These are phyloP conservation scores for Dolomedes plantarius DNA, from an alignment of 2,888 invertebrate genomes.

Conservation along the genomic window DNA sequence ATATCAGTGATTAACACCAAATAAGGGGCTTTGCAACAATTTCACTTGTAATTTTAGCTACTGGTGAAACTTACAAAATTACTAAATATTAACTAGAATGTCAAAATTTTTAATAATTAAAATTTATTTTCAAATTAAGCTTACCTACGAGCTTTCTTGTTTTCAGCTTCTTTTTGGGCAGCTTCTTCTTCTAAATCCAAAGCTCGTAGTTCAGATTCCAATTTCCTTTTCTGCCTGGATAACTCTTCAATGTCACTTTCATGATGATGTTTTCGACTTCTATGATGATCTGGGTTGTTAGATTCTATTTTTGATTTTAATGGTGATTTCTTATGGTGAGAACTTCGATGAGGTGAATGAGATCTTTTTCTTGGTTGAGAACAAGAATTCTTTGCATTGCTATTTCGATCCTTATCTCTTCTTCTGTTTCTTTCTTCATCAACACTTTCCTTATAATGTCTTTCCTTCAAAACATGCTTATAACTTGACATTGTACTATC, in stretches of 20 bases:
- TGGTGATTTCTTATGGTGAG: neutral
- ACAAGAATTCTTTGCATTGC: neutral
- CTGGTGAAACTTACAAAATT: too few relatives aligned
- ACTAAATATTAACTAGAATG: too few relatives aligned
- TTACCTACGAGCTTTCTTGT: conserved; percentile 28
- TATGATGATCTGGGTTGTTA: neutral
- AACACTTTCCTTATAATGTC: conserved; percentile 1
- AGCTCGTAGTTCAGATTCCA: conserved; percentile 48
- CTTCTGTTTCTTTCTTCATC: conserved; percentile 1
- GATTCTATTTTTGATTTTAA: neutral
- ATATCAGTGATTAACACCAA: too few relatives aligned
- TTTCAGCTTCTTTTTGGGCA: conserved; percentile 25
- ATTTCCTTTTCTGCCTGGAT: conserved; percentile 42
- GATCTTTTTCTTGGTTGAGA: neutral
- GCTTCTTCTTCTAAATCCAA: conserved; percentile 56
- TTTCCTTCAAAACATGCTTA: conserved; percentile 36
- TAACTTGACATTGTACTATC: neutral
- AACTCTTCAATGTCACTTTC: conserved; percentile 30
- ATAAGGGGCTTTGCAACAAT: too few relatives aligned
- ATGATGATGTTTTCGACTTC: neutral
- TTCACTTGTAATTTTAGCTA: too few relatives aligned
- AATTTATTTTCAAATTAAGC: too few relatives aligned
- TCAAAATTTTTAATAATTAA: too few relatives aligned
- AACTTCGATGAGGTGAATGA: neutral
- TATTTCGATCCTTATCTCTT: neutral